A percentile compares a stretch with the other conserved stretches of the same genome.
Evolutionary conservation across 2,797 vertebrate genomes (phyloP).

Genomic region (Gymnothorax javanicus): DNA sequence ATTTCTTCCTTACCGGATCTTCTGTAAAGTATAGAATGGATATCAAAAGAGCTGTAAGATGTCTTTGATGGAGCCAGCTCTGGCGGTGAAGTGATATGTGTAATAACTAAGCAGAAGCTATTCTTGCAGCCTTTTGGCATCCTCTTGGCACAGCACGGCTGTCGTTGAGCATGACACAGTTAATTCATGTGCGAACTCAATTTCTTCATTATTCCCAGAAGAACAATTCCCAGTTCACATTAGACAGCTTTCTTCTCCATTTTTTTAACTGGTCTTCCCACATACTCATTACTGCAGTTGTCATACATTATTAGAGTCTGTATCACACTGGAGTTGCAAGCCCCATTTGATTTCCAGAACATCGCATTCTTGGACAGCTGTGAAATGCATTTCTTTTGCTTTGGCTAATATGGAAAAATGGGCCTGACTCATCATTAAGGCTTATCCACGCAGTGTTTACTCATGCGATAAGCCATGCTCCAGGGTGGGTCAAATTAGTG

Average conservation of each 20-base stretch:
- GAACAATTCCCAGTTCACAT: neutral
- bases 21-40: constrained; percentile 13
- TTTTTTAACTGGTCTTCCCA: neutral
- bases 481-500: neutral
- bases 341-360: neutral
- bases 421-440: neutral
- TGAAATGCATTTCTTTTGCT: neutral
- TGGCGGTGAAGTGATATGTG: constrained; percentile 1
- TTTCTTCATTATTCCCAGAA: neutral
- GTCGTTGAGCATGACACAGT: constrained; percentile 1
- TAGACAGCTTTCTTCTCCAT: neutral
- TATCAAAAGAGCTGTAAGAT: neutral
- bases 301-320: neutral
- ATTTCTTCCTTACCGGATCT: constrained; percentile 4
- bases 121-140: neutral
- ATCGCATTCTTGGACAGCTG: neutral
- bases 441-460: neutral
- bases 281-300: neutral
- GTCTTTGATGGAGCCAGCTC: neutral
- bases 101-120: neutral
- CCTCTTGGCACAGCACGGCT: neutral
- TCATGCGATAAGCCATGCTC: neutral
- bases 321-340: neutral
- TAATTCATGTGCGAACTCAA: neutral
- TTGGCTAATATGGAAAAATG: neutral